Base-by-base conservation (phyloP, 2,797 vertebrate species). In the Microctenopoma steveboyesi region DNA sequence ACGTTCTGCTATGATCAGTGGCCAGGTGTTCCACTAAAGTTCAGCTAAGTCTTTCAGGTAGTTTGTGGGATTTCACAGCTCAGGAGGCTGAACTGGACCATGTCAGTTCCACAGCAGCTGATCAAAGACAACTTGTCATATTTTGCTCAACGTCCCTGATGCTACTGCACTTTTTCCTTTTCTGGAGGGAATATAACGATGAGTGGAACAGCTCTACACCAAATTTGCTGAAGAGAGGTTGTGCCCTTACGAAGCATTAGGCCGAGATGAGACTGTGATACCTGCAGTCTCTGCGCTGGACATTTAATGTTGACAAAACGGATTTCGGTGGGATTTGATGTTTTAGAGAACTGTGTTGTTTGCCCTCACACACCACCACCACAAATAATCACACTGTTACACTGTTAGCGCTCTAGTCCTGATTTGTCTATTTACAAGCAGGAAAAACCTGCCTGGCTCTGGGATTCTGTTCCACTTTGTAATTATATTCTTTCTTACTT, bases 151-250 rank as follows among this genome's bases (percentile, higher is more conserved):
- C 42, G 13, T 49, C 6, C 4, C 0, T 7, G 45, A 16, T 16
- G 48, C 51, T 15, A 37, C 50, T 4, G 50, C 3, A 16, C 37
- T 13, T 42, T 30, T 69, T 43, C 13, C 40, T 66, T 16, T 35
- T 60, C 46, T 42, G 7, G 42, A 58, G 46, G 60, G 52, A 14
- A 62, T 15, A 35, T 53, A 65, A 61, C 60, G 63, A 53, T 11
- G 48, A 51, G 58, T 12, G 67, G 47, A 74, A 63, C 64, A 72
- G 80, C 72, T 72, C 60, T 43, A 37, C 47, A 25, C 37, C 22
- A 60, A 68, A 62, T 12, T 45, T 35, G 25, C 1, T 52, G 55
- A 68, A 49, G 67, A 1, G 37, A 63, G 74, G 73, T 73, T 56
- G 15, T 5, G 22, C 4, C 57, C 48, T 0, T 12, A 16, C 27